Evolutionary conservation across 2,113 vertebrate species (phyloP).

Genomic region (Indicator maculatus): DNA sequence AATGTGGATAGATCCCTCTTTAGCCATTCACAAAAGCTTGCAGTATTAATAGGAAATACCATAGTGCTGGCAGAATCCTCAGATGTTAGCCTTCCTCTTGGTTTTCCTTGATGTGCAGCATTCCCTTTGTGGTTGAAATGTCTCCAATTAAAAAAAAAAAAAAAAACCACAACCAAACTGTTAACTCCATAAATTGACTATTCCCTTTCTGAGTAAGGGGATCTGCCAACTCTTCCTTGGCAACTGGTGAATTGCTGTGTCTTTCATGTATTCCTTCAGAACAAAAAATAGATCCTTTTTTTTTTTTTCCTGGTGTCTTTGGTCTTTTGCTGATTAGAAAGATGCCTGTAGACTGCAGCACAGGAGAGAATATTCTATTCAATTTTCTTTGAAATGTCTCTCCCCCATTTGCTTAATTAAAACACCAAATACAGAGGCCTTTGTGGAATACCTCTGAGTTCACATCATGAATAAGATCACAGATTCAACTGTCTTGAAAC

Average conservation of each 20-base stretch:
- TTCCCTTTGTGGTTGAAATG: background rate
- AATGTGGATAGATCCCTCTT: background rate
- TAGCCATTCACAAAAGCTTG: background rate
- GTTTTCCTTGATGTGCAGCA: background rate
- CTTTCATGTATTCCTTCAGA: background rate
- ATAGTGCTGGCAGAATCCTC: background rate
- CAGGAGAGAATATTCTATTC: background rate
- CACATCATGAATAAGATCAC: background rate
- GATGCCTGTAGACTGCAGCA: background rate
- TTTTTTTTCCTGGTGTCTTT: background rate
- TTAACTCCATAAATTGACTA: background rate
- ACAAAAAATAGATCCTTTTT: background rate
- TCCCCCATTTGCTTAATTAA: constrained; percentile 27
- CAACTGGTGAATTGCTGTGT: background rate
- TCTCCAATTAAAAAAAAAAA: background rate
- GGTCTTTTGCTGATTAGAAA: background rate
- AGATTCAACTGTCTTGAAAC: background rate
- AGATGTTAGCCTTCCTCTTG: background rate
- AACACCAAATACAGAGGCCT: background rate
- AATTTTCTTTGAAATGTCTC: background rate
- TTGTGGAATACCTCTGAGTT: background rate
- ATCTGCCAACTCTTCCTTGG: background rate
- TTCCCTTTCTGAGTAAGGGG: background rate
- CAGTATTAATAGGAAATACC: background rate
- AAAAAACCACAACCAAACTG: no score